A percentile compares a stretch with the other conserved stretches of the same genome.
Conservation (phyloP, 2,113 vertebrate genomes). For the Cyprinodon variegatus region DNA sequence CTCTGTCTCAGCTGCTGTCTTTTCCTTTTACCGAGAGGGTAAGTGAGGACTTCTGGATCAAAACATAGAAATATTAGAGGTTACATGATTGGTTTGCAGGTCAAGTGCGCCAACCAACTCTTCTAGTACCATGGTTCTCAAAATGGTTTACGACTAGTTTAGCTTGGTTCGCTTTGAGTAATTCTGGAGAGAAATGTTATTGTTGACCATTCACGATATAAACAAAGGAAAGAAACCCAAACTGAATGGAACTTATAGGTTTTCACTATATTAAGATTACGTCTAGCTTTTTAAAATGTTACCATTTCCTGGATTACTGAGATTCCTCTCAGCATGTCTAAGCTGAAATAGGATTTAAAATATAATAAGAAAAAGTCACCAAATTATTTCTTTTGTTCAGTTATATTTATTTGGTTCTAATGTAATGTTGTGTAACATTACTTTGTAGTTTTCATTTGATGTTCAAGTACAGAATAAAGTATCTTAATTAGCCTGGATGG, state of each 20-base stretch:
- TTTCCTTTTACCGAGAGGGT: constrained; percentile 14
- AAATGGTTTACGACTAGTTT: neutral
- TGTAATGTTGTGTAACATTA: too few relatives aligned
- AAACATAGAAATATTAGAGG: constrained; percentile 22
- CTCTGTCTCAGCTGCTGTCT: constrained; percentile 4
- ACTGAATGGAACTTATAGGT: too few relatives aligned
- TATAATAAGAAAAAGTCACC: neutral
- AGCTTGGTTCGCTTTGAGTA: neutral
- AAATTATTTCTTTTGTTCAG: neutral
- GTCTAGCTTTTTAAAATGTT: too few relatives aligned
- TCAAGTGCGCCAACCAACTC: constrained; percentile 1
- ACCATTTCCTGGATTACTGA: too few relatives aligned
- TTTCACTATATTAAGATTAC: too few relatives aligned
- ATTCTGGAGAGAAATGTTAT: neutral
- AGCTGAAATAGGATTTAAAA: neutral
- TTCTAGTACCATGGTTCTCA: neutral
- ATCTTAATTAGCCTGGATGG: too few relatives aligned
- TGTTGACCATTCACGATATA: neutral
- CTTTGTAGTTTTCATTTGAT: too few relatives aligned
- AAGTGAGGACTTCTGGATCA: constrained; percentile 16
- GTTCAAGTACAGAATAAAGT: too few relatives aligned
- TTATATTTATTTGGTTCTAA: too few relatives aligned
- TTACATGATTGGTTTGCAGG: neutral
- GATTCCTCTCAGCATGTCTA: too few relatives aligned
- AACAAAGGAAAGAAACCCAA: neutral